phyloP scores from a whole-genome alignment of 1,140 invertebrate genomes.

The Trialeurodes vaporariorum region DNA sequence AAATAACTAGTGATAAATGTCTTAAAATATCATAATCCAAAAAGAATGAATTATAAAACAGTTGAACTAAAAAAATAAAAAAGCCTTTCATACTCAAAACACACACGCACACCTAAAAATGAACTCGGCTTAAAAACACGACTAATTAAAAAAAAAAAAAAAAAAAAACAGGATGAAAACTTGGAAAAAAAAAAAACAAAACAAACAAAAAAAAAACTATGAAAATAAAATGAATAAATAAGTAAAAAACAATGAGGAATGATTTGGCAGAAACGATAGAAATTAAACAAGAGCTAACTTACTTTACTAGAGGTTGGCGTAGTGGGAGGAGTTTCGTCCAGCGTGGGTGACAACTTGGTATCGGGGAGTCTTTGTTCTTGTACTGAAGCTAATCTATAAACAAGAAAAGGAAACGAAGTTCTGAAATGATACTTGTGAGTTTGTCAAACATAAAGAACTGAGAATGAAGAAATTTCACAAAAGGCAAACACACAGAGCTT shows the following conservation, averaged over 20 bases:
- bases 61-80: too few relatives aligned
- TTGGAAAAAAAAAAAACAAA: slow-evolving; percentile 12
- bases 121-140: too few relatives aligned
- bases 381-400: slow-evolving; percentile 75
- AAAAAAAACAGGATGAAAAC: slow-evolving; percentile 11
- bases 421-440: background rate
- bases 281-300: slow-evolving; percentile 25
- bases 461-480: too few relatives aligned
- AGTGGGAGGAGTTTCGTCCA: slow-evolving; percentile 43
- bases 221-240: slow-evolving; percentile 15
- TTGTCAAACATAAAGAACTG: too few relatives aligned
- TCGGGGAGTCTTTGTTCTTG: slow-evolving; percentile 79
- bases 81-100: too few relatives aligned
- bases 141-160: slow-evolving; percentile 14
- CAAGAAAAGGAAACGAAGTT: slow-evolving; percentile 8
- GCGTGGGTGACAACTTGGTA: slow-evolving; percentile 46
- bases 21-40: too few relatives aligned
- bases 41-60: too few relatives aligned
- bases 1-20: too few relatives aligned
- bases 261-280: too few relatives aligned
- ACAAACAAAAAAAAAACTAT: slow-evolving; percentile 15
- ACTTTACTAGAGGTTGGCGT: slow-evolving; percentile 57
- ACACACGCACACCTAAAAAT: too few relatives aligned
- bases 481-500: too few relatives aligned
- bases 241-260: too few relatives aligned